Base-by-base conservation (phyloP, 1,140 invertebrate genomes). In the Platyura marginata region DNA sequence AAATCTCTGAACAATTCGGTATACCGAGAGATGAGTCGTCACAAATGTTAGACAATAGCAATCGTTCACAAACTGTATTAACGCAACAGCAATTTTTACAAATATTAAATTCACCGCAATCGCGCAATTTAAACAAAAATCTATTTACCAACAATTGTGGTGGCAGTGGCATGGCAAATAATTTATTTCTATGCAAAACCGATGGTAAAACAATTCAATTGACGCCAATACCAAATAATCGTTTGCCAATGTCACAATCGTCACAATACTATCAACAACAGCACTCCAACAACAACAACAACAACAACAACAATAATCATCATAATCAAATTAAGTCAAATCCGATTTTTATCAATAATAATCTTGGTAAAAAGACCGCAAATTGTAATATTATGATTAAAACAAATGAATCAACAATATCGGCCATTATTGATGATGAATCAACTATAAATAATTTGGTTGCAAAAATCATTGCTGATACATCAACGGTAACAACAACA, bases 161-260 rank as follows among this genome's bases (percentile, higher is more conserved):
- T 20, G 11, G 6, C 16, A 21, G 11, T n/a, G 19, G 11, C 10
- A 18, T 38, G 36, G 11, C n/a, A 11, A 38, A 38, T 20, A 38
- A 67, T 38, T 21, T 38, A 48, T 71, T 72, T 53, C 66, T 72
- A 37, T 73, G 69, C 51, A 72, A 72, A 59, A 61, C 68, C 15
- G 67, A 69, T 49, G 64, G 65, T 9, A 69, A 69, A 59, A 47
- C 66, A 34, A 68, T 69, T 42, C 66, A 67, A 43, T 46, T 70
- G 34, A 69, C 63, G 58, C 53, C 66, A 62, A 51, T 57, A 59
- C 50, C 55, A 60, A 47, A 66, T 66, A 64, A 63, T 67, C 8
- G 46, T 67, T 38, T 55, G 63, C 6, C 25, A 29, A 29, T 29
- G 13, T 29, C 13, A 13, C 25, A 6, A 29, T 13, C 6, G 25